A percentile compares a stretch with the other conserved stretches of the same genome.
These are phyloP conservation scores for Sinopyrophorus schimmeli DNA, from an alignment of 2,888 invertebrate genomes.

Conservation along the genomic window DNA sequence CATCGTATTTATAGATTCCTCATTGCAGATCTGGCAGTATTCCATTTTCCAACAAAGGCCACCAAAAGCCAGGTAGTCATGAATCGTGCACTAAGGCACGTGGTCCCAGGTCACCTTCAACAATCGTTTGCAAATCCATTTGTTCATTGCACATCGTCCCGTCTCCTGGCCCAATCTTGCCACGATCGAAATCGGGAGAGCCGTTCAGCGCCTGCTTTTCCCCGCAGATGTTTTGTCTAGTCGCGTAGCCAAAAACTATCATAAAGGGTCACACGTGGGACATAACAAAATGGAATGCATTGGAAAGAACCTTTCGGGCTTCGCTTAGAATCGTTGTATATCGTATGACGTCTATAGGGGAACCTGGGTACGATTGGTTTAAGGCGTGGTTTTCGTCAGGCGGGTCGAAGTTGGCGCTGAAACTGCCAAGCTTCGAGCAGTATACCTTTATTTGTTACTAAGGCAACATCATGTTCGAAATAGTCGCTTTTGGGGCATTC, in stretches of 20 bases:
- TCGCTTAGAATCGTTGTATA: slow-evolving; percentile 29
- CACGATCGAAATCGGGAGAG: too few relatives aligned
- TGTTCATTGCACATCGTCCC: too few relatives aligned
- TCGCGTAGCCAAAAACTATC: slow-evolving; percentile 28
- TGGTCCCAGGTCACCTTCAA: too few relatives aligned
- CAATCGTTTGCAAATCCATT: too few relatives aligned
- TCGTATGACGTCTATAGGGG: slow-evolving; percentile 41
- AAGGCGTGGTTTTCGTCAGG: slow-evolving; percentile 42
- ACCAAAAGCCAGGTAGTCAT: too few relatives aligned
- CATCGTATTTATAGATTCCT: too few relatives aligned
- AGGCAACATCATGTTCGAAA: slow-evolving; percentile 24
- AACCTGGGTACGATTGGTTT: slow-evolving; percentile 38
- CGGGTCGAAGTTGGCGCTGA: slow-evolving; percentile 42
- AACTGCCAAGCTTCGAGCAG: slow-evolving; percentile 37
- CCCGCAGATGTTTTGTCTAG: too few relatives aligned
- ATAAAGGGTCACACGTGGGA: slow-evolving; percentile 36
- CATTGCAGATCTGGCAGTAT: too few relatives aligned
- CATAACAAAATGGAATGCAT: slow-evolving; percentile 42
- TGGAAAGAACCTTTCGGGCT: slow-evolving; percentile 32
- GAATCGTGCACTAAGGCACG: too few relatives aligned
- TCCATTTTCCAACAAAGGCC: too few relatives aligned
- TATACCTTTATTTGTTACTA: slow-evolving; percentile 33
- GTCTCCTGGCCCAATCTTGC: too few relatives aligned
- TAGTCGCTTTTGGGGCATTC: slow-evolving; percentile 13
- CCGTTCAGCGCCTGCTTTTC: too few relatives aligned